Conservation (phyloP, 2,113 vertebrate genomes). For the Halcyon senegalensis region DNA sequence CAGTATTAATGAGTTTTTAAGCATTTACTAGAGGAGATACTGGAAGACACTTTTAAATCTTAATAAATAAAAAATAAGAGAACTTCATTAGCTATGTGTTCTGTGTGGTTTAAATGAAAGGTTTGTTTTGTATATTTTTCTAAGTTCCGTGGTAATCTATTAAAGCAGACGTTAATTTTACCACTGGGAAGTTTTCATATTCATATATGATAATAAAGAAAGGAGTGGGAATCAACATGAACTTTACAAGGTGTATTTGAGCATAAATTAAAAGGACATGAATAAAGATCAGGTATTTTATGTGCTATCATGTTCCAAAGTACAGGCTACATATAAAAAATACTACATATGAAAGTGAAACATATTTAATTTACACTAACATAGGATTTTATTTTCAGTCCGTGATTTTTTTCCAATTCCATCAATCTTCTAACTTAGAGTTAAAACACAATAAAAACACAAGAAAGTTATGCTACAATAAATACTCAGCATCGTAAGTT, state of each 20-base stretch:
- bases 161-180: background rate
- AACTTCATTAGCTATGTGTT: background rate
- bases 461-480: background rate
- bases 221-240: background rate
- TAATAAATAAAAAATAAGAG: background rate
- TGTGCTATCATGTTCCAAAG: background rate
- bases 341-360: background rate
- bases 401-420: background rate
- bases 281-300: background rate
- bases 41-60: background rate
- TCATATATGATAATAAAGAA: background rate
- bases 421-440: background rate
- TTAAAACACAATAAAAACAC: background rate
- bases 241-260: background rate
- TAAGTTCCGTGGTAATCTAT: background rate
- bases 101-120: background rate
- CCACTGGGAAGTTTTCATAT: background rate
- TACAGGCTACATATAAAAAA: background rate
- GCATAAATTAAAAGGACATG: background rate
- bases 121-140: background rate
- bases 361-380: background rate
- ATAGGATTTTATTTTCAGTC: background rate
- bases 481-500: background rate
- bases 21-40: background rate
- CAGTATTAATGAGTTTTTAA: background rate